Evolutionary conservation across 2,888 invertebrate species (phyloP).

Genomic region (Alloplasta piceator): DNA sequence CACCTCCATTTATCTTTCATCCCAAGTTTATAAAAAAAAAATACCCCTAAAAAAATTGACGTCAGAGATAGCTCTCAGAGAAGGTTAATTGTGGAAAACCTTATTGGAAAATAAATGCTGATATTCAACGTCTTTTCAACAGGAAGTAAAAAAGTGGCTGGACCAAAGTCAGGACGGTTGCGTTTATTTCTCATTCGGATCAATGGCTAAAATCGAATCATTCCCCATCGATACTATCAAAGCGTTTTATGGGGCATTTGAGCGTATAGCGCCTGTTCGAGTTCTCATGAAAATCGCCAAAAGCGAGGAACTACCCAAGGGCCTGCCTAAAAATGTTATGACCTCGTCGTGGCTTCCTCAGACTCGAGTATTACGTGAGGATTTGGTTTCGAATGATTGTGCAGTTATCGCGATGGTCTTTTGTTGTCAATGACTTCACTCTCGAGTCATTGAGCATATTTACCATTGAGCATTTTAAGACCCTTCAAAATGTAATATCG

Average conservation of each 20-base stretch:
- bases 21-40: background rate
- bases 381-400: background rate
- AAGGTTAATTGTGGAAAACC: background rate
- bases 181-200: slow-evolving; percentile 79
- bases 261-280: slow-evolving; percentile 77
- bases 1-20: background rate
- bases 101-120: background rate
- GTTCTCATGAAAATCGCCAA: slow-evolving; percentile 77
- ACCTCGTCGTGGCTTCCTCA: slow-evolving; percentile 76
- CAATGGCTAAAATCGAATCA: slow-evolving; percentile 78
- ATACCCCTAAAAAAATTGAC: background rate
- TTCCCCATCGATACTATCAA: slow-evolving; percentile 71
- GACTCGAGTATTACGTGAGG: slow-evolving; percentile 74
- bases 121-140: background rate
- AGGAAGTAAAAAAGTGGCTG: slow-evolving; percentile 78
- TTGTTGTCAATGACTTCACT: background rate
- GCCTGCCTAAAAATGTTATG: slow-evolving; percentile 79
- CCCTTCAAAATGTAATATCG: background rate
- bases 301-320: slow-evolving; percentile 72
- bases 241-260: slow-evolving; percentile 73
- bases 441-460: background rate
- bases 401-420: background rate
- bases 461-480: background rate
- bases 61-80: background rate
- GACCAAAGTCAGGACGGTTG: slow-evolving; percentile 77